These are phyloP conservation scores for Entomobrya multifasciata DNA, from an alignment of 2,888 invertebrate genomes.

Conservation along the genomic window DNA sequence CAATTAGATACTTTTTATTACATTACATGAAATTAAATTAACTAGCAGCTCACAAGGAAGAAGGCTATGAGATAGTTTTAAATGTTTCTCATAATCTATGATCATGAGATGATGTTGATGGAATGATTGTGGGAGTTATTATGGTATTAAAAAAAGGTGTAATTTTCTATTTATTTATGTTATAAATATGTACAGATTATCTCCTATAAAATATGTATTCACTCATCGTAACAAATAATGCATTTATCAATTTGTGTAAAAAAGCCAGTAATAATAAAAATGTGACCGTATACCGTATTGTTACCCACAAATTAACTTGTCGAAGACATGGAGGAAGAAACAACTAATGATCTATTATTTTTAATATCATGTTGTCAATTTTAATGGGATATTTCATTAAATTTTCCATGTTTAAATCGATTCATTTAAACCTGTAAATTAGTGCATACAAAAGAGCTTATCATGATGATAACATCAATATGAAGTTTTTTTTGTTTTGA, in stretches of 20 bases:
- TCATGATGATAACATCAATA: too few relatives aligned
- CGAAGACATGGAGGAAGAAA: not conserved
- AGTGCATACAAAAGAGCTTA: too few relatives aligned
- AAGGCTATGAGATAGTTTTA: conserved; percentile 66
- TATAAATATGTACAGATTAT: conserved; percentile 44
- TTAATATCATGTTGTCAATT: not conserved
- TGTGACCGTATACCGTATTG: not conserved
- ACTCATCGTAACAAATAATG: conserved; percentile 25
- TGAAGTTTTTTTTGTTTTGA: too few relatives aligned
- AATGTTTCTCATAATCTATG: conserved; percentile 51
- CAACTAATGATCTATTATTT: too few relatives aligned
- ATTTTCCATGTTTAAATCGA: too few relatives aligned
- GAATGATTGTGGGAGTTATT: conserved; percentile 38
- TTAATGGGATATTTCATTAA: not conserved
- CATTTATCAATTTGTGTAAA: conserved; percentile 33
- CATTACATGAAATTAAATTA: too few relatives aligned
- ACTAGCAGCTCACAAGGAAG: conserved; percentile 46
- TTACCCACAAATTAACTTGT: conserved; percentile 10
- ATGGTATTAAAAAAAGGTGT: not conserved
- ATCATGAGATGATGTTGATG: not conserved
- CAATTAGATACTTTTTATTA: not conserved
- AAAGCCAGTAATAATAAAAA: conserved; percentile 37
- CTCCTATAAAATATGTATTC: not conserved
- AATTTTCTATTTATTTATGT: conserved; percentile 50
- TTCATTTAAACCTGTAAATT: too few relatives aligned